phyloP scores from a whole-genome alignment of 2,113 vertebrate genomes.

The Tetrao urogallus region DNA sequence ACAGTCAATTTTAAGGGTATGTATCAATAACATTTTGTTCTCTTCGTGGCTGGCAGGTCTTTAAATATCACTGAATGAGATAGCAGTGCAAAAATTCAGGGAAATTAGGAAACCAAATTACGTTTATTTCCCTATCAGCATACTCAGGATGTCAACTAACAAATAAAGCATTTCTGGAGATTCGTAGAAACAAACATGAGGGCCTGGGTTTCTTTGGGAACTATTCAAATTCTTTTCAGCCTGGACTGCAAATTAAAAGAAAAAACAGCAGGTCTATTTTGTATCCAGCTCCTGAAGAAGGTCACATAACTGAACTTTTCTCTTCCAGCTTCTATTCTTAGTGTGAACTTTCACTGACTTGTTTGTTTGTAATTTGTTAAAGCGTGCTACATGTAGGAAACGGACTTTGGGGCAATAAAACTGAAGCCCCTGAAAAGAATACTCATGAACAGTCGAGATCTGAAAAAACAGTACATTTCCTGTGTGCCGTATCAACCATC shows the following conservation, averaged over 20 bases:
- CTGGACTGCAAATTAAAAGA: slow-evolving; percentile 34
- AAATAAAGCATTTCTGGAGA: slow-evolving; percentile 38
- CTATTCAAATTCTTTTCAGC: slow-evolving; percentile 14
- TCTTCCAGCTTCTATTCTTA: slow-evolving; percentile 80
- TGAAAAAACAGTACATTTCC: slow-evolving; percentile 73
- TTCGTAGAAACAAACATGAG: slow-evolving; percentile 30
- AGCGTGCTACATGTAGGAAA: slow-evolving; percentile 74
- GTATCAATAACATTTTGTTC: neutral
- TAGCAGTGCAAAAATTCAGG: neutral
- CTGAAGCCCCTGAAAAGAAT: slow-evolving; percentile 54
- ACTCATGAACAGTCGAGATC: slow-evolving; percentile 12
- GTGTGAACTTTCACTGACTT: slow-evolving; percentile 77
- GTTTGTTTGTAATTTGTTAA: slow-evolving; percentile 73
- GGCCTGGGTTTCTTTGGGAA: slow-evolving; percentile 17
- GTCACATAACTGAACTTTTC: slow-evolving; percentile 75
- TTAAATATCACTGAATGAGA: neutral
- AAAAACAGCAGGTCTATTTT: slow-evolving; percentile 54
- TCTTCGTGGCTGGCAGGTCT: neutral
- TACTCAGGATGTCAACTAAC: slow-evolving; percentile 1
- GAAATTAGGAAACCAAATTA: neutral
- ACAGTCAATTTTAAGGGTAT: neutral
- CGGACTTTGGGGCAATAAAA: slow-evolving; percentile 49
- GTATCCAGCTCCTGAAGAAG: slow-evolving; percentile 71
- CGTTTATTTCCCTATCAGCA: slow-evolving; percentile 17
- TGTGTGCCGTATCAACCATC: slow-evolving; percentile 17